Conservation (phyloP, 2,888 invertebrate genomes). For the Ellobium chinense region DNA sequence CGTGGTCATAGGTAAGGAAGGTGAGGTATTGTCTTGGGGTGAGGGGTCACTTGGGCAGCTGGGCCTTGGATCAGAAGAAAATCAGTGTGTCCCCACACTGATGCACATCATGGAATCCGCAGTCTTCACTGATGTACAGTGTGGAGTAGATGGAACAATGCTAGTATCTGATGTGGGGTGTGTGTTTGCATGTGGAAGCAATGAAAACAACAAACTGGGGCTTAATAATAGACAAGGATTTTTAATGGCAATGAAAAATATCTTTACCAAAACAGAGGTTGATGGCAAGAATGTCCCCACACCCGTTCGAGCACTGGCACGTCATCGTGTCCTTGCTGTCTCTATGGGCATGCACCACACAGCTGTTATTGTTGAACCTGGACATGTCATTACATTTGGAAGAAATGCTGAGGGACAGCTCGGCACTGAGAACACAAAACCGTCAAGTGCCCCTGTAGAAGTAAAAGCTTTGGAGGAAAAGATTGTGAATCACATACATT, state of each 20-base stretch:
- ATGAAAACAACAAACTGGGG: constrained; percentile 84
- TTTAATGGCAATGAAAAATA: constrained; percentile 80
- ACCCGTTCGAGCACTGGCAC: constrained; percentile 80
- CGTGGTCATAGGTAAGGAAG: constrained; percentile 83
- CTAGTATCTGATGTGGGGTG: constrained; percentile 83
- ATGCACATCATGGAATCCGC: constrained; percentile 80
- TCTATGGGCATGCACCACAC: constrained; percentile 84
- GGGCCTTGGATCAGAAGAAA: constrained; percentile 82
- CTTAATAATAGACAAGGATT: constrained; percentile 81
- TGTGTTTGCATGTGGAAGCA: constrained; percentile 85
- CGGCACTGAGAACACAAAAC: constrained; percentile 81
- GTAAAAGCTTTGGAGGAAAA: constrained; percentile 79
- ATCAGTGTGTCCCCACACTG: constrained; percentile 80
- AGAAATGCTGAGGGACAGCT: constrained; percentile 84
- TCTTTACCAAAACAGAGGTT: constrained; percentile 79
- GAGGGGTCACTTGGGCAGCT: constrained; percentile 83
- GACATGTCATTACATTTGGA: constrained; percentile 84
- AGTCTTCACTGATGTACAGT: constrained; percentile 81
- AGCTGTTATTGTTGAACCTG: constrained; percentile 83
- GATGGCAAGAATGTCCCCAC: constrained; percentile 79
- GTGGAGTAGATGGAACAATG: constrained; percentile 84
- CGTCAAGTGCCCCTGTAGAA: constrained; percentile 77
- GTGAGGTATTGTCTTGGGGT: constrained; percentile 85
- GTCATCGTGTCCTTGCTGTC: constrained; percentile 82
- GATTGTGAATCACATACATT: constrained; percentile 82